Conservation (phyloP, 2,888 invertebrate species). For the Taenaris catops region DNA sequence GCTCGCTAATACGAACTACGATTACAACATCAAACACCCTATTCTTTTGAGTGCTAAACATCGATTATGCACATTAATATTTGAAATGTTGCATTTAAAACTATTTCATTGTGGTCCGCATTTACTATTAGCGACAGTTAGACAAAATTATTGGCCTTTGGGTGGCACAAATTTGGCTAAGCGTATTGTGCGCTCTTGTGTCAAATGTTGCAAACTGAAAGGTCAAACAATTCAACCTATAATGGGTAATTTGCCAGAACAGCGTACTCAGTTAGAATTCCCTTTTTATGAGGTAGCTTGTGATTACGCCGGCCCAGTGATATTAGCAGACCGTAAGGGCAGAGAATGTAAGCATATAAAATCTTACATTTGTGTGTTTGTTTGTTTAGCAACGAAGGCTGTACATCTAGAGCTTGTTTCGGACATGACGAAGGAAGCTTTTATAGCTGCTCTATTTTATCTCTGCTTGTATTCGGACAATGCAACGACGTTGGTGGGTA, state of each 20-base stretch:
- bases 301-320: conserved; percentile 9
- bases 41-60: conserved; percentile 4
- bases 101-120: conserved; percentile 18
- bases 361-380: background rate
- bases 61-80: conserved; percentile 3
- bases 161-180: conserved; percentile 19
- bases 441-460: conserved; percentile 15
- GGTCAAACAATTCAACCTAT: conserved; percentile 3
- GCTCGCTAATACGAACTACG: conserved; percentile 5
- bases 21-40: conserved; percentile 9
- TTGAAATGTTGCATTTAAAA: conserved; percentile 1
- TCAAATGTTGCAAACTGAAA: conserved; percentile 1
- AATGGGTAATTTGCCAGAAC: conserved; percentile 8
- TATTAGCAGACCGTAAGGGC: conserved; percentile 7
- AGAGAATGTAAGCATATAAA: conserved; percentile 2
- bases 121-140: conserved; percentile 12
- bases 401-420: conserved; percentile 18
- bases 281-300: conserved; percentile 4
- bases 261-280: background rate
- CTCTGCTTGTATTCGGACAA: conserved; percentile 10
- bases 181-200: conserved; percentile 5
- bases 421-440: conserved; percentile 11
- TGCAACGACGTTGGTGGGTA: conserved; percentile 16
- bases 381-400: conserved; percentile 5
- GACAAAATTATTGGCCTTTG: conserved; percentile 18